Conservation (phyloP, 2,888 invertebrate genomes). For the Megaustenia siamemsis region DNA sequence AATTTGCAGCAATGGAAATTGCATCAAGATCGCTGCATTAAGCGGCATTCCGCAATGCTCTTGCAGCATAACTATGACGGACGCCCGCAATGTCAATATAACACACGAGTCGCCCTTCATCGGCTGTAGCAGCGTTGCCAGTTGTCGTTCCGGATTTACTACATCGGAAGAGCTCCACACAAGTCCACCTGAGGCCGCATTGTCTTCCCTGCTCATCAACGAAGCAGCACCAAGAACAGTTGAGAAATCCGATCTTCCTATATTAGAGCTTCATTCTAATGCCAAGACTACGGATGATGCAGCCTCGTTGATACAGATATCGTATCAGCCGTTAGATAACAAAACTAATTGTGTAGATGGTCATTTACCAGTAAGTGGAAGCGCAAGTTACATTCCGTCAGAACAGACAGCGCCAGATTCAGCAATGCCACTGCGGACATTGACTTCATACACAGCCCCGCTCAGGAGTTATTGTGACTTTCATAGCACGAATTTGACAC, state of each 20-base stretch:
- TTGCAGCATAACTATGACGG: not conserved
- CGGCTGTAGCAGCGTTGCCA: not conserved
- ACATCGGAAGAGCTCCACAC: no score
- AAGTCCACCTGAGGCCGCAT: not conserved
- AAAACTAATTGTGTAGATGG: not conserved
- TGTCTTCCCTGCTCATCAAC: not conserved
- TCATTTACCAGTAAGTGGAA: not conserved
- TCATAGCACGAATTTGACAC: not conserved
- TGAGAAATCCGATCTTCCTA: not conserved
- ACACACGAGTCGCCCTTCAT: not conserved
- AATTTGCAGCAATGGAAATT: not conserved
- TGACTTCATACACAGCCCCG: no score
- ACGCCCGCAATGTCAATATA: not conserved
- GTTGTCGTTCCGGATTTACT: not conserved
- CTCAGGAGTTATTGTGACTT: no score
- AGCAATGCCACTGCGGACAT: no score
- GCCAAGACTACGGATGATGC: no score
- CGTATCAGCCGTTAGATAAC: not conserved
- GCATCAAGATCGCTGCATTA: not conserved
- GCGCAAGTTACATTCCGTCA: no score
- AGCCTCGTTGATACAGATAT: no score
- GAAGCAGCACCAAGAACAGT: not conserved
- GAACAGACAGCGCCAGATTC: no score
- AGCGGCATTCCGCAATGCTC: not conserved
- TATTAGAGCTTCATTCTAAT: not conserved